A percentile compares a stretch with the other conserved stretches of the same genome.
Evolutionary conservation across 2,797 vertebrate species (phyloP).

Genomic region (Picus viridis): DNA sequence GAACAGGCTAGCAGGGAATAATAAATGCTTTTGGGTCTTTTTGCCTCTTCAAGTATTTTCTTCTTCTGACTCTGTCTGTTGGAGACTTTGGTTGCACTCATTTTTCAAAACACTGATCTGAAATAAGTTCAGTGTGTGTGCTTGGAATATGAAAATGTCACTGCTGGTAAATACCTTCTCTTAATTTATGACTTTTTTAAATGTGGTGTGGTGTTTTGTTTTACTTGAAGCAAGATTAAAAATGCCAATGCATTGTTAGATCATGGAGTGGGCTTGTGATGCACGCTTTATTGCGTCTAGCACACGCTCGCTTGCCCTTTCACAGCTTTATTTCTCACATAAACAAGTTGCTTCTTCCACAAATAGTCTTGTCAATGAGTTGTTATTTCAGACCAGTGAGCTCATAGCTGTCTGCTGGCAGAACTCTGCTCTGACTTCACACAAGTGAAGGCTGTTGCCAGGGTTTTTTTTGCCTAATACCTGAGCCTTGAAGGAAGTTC

Average conservation of each 20-base stretch:
- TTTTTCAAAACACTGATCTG: slow-evolving; percentile 36
- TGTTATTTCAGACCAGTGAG: slow-evolving; percentile 78
- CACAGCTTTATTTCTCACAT: neutral
- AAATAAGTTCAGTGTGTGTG: neutral
- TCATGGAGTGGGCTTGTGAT: neutral
- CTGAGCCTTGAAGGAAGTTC: slow-evolving; percentile 39
- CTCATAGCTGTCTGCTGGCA: slow-evolving; percentile 82
- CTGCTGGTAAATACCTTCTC: neutral
- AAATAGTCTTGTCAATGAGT: slow-evolving; percentile 50
- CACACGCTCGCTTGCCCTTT: accelerated
- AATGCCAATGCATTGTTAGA: neutral
- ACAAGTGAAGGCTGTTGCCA: slow-evolving; percentile 66
- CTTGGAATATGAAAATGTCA: slow-evolving; percentile 49
- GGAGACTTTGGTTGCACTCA: neutral
- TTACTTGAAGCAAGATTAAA: neutral
- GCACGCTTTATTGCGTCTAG: neutral
- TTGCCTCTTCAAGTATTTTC: neutral
- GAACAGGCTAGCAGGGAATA: slow-evolving; percentile 8
- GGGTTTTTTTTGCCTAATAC: slow-evolving; percentile 66
- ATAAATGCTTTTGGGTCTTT: slow-evolving; percentile 27
- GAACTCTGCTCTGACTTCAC: slow-evolving; percentile 54
- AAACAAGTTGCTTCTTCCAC: slow-evolving; percentile 50
- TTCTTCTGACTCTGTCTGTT: neutral
- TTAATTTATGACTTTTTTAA: slow-evolving; percentile 11
- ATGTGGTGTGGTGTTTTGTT: neutral